phyloP scores from a whole-genome alignment of 2,888 invertebrate genomes.

The Apotomis betuletana region DNA sequence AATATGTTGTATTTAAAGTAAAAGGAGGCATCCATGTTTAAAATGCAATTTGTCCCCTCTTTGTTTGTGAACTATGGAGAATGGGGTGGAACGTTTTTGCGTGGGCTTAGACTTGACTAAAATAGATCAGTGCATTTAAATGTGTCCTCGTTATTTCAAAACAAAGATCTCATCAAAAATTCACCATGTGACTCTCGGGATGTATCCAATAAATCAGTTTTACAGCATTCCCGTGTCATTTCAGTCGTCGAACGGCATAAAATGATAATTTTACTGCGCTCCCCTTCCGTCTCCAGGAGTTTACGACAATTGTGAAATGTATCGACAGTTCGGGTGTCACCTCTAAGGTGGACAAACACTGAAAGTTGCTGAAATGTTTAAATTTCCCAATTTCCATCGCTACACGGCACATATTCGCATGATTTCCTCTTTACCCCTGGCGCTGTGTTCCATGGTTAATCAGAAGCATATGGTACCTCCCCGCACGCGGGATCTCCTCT shows the following conservation, averaged over 20 bases:
- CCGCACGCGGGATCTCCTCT: slow-evolving; percentile 53
- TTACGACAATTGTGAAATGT: slow-evolving; percentile 84
- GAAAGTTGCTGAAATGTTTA: slow-evolving; percentile 46
- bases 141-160: slow-evolving; percentile 64
- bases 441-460: slow-evolving; percentile 53
- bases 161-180: slow-evolving; percentile 81
- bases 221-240: slow-evolving; percentile 83
- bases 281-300: slow-evolving; percentile 81
- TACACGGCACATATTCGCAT: slow-evolving; percentile 57
- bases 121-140: slow-evolving; percentile 29
- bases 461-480: slow-evolving; percentile 72
- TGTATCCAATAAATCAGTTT: slow-evolving; percentile 83
- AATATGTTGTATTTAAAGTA: neutral
- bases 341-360: slow-evolving; percentile 66
- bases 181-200: slow-evolving; percentile 79
- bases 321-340: slow-evolving; percentile 82
- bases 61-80: neutral
- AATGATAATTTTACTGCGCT: slow-evolving; percentile 83
- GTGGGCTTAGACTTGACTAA: slow-evolving; percentile 24
- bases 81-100: neutral
- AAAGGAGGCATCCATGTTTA: neutral
- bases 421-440: slow-evolving; percentile 37
- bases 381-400: slow-evolving; percentile 48
- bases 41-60: slow-evolving; percentile 5
- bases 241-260: slow-evolving; percentile 83